A percentile compares a stretch with the other conserved stretches of the same genome.
Evolutionary conservation across 2,113 vertebrate species (phyloP).

Genomic region (Turdus rufiventris): DNA sequence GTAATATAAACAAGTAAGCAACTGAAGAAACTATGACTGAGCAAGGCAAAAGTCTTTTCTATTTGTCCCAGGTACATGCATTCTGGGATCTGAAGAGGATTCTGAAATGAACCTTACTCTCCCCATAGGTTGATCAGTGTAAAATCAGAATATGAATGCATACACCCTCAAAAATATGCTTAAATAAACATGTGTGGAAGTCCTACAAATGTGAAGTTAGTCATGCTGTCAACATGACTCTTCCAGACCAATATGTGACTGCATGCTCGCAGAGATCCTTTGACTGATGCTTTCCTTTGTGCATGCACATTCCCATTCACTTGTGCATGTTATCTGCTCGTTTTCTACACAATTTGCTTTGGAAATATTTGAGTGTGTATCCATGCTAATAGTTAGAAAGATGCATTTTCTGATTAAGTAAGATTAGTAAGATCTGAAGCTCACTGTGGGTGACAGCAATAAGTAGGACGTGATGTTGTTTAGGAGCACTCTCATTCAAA

Average conservation of each 20-base stretch:
- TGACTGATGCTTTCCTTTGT: neutral
- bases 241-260: neutral
- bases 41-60: neutral
- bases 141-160: neutral
- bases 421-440: neutral
- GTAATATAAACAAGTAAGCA: neutral
- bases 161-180: neutral
- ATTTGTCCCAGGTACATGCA: neutral
- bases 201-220: neutral
- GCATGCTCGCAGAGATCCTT: neutral
- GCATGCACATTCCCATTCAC: neutral
- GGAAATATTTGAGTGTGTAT: neutral
- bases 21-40: neutral
- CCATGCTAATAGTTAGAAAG: neutral
- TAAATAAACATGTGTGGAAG: neutral
- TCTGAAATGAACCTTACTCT: neutral
- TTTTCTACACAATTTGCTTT: constrained; percentile 28
- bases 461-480: neutral
- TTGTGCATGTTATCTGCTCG: neutral
- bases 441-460: neutral
- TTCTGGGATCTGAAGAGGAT: neutral
- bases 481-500: neutral
- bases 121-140: neutral
- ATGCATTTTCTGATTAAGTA: neutral
- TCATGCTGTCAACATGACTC: neutral